These are phyloP conservation scores for Aix galericulata DNA, from an alignment of 2,113 vertebrate species.

Conservation along the genomic window DNA sequence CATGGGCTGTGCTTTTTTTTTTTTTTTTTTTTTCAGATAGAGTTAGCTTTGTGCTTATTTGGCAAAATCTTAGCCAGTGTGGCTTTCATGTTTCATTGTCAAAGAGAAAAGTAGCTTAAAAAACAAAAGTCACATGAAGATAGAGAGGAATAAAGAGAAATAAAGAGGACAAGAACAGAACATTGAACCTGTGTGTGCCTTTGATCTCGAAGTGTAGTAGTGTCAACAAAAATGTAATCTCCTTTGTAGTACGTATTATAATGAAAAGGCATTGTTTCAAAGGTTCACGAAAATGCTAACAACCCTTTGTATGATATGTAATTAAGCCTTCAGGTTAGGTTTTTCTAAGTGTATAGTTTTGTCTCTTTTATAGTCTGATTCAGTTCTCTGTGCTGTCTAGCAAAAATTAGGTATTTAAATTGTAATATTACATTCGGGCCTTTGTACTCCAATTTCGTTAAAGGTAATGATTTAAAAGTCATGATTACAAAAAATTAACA, in stretches of 20 bases:
- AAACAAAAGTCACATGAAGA: slow-evolving; percentile 61
- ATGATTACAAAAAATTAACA: slow-evolving; percentile 28
- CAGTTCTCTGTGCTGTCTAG: slow-evolving; percentile 28
- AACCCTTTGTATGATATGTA: slow-evolving; percentile 25
- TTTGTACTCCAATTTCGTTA: slow-evolving; percentile 51
- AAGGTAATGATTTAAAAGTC: slow-evolving; percentile 44
- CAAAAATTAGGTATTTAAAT: slow-evolving; percentile 42
- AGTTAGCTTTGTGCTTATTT: slow-evolving; percentile 80
- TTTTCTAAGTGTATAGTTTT: slow-evolving; percentile 34
- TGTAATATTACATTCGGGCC: not conserved
- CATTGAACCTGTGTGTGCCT: slow-evolving; percentile 2
- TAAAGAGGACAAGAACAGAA: slow-evolving; percentile 44
- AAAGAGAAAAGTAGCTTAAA: slow-evolving; percentile 63
- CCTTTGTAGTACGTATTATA: slow-evolving; percentile 42
- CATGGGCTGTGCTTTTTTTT: slow-evolving; percentile 75
- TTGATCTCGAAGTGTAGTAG: slow-evolving; percentile 60
- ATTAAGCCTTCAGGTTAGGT: slow-evolving; percentile 57
- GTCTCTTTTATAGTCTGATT: slow-evolving; percentile 36
- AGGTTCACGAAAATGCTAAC: slow-evolving; percentile 54
- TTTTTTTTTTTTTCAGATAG: slow-evolving; percentile 21
- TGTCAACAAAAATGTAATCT: slow-evolving; percentile 53
- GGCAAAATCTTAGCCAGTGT: slow-evolving; percentile 70
- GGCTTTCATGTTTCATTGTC: slow-evolving; percentile 75
- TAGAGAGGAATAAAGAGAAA: slow-evolving; percentile 57
- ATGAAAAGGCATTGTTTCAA: slow-evolving; percentile 58